Base-by-base conservation (phyloP, 1,140 invertebrate species). In the Trissolcus basalis region DNA sequence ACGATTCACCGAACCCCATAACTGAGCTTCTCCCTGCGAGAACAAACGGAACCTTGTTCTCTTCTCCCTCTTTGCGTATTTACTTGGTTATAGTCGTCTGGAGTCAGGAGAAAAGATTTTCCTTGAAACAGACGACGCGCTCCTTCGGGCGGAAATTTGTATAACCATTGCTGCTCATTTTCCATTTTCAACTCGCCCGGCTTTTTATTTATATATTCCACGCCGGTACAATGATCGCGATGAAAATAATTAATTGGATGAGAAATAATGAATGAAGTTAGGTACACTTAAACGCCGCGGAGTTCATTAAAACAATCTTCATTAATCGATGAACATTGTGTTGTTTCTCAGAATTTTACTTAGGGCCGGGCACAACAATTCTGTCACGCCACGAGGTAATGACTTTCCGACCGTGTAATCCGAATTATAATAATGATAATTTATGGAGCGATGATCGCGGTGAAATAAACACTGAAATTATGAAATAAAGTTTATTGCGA, bases 41-140 rank as follows among this genome's bases (percentile, higher is more conserved):
- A 68, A 67, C 54, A 68, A 68, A 68, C 54, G 45, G 1, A 45
- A 36, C 45, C n/a, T 47, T 55, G 47, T 64, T 64, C 51, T 64
- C 14, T 36, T n/a, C 16, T 43, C 54, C 39, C 27, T 27, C 14
- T 13, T 15, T 39, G 43, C 43, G 35, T 64, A 55, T 64, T 64
- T 64, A 27, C 47, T 64, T 12, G 47, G 9, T 48, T 48, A 12
- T 39, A 53, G 50, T 35, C 58, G 48, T 50, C 47, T 43, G 47
- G 10, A 39, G 15, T 49, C 35, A 7, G 6, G 43, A 61, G 32
- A 51, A 50, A 61, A 16, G 47, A 58, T 27, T 60, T 60, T 8
- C 8, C 43, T 49, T 54, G 35, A 43, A 43, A 43, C n/a, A 44
- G 43, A 13, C 8, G 43, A 44, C 36, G 36, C 43, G 43, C 43